Conservation (phyloP, 92 coral and sea anemone species). For the Umimayanthus kanabou region DNA sequence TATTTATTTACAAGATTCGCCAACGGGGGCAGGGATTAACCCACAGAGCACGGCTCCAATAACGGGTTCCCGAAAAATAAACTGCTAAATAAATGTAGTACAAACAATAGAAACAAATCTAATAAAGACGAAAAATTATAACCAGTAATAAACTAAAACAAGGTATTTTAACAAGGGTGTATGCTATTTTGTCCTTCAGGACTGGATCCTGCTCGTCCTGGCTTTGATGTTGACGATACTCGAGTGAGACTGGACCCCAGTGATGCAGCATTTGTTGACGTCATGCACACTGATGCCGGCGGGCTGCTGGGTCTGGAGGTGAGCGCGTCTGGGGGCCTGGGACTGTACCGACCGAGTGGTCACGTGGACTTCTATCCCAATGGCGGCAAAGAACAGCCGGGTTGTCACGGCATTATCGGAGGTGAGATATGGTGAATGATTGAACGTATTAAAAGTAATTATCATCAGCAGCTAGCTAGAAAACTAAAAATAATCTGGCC, state of each 20-base stretch:
- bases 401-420: conserved; percentile 69
- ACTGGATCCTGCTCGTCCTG: conserved; percentile 93
- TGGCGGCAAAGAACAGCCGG: conserved; percentile 93
- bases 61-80: too few species aligned
- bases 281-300: conserved; percentile 83
- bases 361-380: conserved; percentile 97
- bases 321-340: conserved; percentile 62
- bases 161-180: too few species aligned
- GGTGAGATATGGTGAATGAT: conserved; percentile 14
- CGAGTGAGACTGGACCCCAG: conserved; percentile 84
- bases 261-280: conserved; percentile 95
- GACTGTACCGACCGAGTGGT: conserved; percentile 81
- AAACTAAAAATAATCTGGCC: too few species aligned
- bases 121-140: too few species aligned
- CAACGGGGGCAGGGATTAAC: too few species aligned
- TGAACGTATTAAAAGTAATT: too few species aligned
- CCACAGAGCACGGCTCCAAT: too few species aligned
- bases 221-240: conserved; percentile 71
- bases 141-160: too few species aligned
- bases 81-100: too few species aligned
- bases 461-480: too few species aligned
- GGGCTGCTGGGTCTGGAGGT: conserved; percentile 48
- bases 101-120: too few species aligned
- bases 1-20: too few species aligned
- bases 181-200: conserved; percentile 44